Base-by-base conservation (phyloP, 1,140 invertebrate genomes). In the Drosophila navojoa region DNA sequence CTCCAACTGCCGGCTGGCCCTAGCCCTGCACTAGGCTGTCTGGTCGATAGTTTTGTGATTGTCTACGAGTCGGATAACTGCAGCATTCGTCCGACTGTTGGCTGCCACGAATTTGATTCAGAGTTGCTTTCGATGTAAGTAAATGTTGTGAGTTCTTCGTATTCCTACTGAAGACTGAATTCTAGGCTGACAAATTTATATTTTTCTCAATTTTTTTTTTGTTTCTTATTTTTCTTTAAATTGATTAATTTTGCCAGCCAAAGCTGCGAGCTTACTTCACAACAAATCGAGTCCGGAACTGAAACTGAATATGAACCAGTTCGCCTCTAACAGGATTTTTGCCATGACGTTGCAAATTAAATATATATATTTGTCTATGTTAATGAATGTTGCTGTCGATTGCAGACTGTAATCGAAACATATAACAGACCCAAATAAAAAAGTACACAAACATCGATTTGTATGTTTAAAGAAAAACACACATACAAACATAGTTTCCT, bases 181-280 rank as follows among this genome's bases (percentile, higher is more conserved):
- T 69, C 44, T 47, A 55, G 52, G 62, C 61, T 77, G 32, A 32
- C 47, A 68, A 57, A 19, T 61, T 61, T 40, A 16, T 50, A 38
- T 49, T 61, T 35, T 38, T 4, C 50, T 50, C 5, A 2, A 32
- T 32, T 32, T 32, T 32, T 32, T 50, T 50, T 38, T 40, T 5
- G 40, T 42, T 58, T 47, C 13, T n/a, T n/a, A n/a, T n/a, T n/a
- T 29, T 54, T 47, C 27, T 47, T 19, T n/a, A 35, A 61, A 40
- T 61, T 53, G 66, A 68, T 53, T 68, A 52, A 29, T 52, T 68
- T 77, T 97, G 70, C 97, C 52, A 54, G 52, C 29, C 52, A 35
- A 54, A 27, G 29, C 52, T 35, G 15, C 15, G 32, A 16, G 7
- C 9, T 54, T 35, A 15, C 19, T 54, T 54, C n/a, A 3, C 3